phyloP scores from a whole-genome alignment of 2,888 invertebrate genomes.

The Colostygia pectinataria region DNA sequence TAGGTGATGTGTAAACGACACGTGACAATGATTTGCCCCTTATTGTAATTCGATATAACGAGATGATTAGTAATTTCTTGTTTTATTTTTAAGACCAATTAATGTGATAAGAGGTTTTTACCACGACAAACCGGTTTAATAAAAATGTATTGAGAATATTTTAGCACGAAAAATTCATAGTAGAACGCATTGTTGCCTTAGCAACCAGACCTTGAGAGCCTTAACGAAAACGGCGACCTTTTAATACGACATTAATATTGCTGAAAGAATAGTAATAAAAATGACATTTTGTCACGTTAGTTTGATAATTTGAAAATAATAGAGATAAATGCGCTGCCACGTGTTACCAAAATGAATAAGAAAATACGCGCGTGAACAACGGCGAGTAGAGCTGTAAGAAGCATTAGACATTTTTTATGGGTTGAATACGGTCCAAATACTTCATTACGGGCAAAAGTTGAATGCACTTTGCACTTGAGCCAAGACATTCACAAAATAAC shows the following conservation, averaged over 20 bases:
- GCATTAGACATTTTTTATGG: too few relatives aligned
- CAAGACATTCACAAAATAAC: too few relatives aligned
- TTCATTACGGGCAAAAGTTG: too few relatives aligned
- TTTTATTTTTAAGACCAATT: not conserved
- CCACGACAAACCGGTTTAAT: conserved; percentile 12
- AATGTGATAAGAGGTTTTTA: conserved; percentile 14
- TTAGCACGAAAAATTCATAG: conserved; percentile 6
- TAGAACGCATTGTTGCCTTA: conserved; percentile 37
- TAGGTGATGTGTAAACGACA: not conserved
- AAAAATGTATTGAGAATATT: conserved; percentile 10
- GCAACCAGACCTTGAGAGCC: conserved; percentile 32
- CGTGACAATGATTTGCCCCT: conserved; percentile 8
- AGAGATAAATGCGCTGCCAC: too few relatives aligned
- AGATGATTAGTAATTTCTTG: not conserved
- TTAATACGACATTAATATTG: conserved; percentile 9
- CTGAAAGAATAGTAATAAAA: too few relatives aligned
- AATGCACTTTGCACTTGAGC: too few relatives aligned
- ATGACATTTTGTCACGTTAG: too few relatives aligned
- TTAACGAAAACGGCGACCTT: conserved; percentile 12
- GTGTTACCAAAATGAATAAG: too few relatives aligned
- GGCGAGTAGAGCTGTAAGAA: too few relatives aligned
- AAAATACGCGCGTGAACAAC: too few relatives aligned
- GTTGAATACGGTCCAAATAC: too few relatives aligned
- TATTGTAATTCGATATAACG: not conserved
- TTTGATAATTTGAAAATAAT: too few relatives aligned